Base-by-base conservation (phyloP, 2,888 invertebrate species). In the Schizaphis graminum region DNA sequence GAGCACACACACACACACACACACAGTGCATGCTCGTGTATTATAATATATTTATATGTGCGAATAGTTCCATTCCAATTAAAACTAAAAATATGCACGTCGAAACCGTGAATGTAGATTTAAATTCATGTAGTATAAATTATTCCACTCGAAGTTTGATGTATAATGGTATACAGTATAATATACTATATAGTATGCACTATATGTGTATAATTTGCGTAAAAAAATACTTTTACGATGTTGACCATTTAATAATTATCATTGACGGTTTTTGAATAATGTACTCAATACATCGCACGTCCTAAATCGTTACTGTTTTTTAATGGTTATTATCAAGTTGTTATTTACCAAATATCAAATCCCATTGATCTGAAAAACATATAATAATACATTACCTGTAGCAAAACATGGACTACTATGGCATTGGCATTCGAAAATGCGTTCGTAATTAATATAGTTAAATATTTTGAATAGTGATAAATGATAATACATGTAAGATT, bases 41-140 rank as follows among this genome's bases (percentile, higher is more conserved):
- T 85, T 41, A 24, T 85, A n/a, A 24, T 85, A n/a, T 67, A 67
- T n/a, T 41, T 85, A 85, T 84, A 84, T 44, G 85, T 85, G 3
- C 41, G 84, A 41, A 67, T 86, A 47, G 44, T 86, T 86, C 41
- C 86, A 47, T 47, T 86, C 44, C 86, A 47, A 86, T 86, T 86
- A 47, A 86, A 47, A 44, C 28, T 86, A 35, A 77, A 77, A 77
- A 77, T 77, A 35, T 77, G 44, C 47, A 47, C 44, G 47, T 47
- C 13, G 28, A 47, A 13, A 44, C 47, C 44, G 47, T 85, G 11
- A 86, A 86, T 44, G 86, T 3, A 47, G 11, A 86, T 86, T 86
- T 44, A 86, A 86, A 86, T 86, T 86, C 47, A 47, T 86, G 28
- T 47, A 35, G 7, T 35, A 77, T 77, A 77, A 77, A 86, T 86